Evolutionary conservation across 2,888 invertebrate species (phyloP).

Genomic region (Rhagonycha lutea): DNA sequence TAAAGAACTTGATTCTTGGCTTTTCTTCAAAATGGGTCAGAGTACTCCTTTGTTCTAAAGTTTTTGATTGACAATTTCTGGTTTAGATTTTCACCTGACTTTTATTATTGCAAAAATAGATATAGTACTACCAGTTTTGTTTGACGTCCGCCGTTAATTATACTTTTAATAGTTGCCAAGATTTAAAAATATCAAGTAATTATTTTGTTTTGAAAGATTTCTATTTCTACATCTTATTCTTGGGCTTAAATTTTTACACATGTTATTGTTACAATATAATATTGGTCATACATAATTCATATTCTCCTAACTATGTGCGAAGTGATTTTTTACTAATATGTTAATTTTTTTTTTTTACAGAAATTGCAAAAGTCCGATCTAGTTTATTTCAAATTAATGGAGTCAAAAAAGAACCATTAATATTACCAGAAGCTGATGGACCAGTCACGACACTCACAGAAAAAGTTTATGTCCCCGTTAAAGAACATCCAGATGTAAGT

Average conservation of each 20-base stretch:
- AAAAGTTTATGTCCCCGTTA: slow-evolving; percentile 99
- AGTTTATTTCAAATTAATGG: slow-evolving; percentile 99
- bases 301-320: no score
- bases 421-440: slow-evolving; percentile 90
- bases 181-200: neutral
- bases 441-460: slow-evolving; percentile 92
- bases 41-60: neutral
- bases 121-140: neutral
- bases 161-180: neutral
- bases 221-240: neutral
- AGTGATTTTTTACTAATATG: neutral
- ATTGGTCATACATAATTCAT: neutral
- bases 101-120: neutral
- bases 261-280: neutral
- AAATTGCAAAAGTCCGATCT: slow-evolving; percentile 97
- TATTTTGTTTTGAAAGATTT: neutral
- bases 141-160: neutral
- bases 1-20: neutral
- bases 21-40: neutral
- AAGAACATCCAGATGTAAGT: slow-evolving; percentile 99
- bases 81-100: neutral
- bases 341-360: slow-evolving; percentile 66
- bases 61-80: neutral
- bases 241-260: neutral
- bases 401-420: slow-evolving; percentile 89